phyloP scores from a whole-genome alignment of 2,888 invertebrate species.

The Siphlonurus alternatus region DNA sequence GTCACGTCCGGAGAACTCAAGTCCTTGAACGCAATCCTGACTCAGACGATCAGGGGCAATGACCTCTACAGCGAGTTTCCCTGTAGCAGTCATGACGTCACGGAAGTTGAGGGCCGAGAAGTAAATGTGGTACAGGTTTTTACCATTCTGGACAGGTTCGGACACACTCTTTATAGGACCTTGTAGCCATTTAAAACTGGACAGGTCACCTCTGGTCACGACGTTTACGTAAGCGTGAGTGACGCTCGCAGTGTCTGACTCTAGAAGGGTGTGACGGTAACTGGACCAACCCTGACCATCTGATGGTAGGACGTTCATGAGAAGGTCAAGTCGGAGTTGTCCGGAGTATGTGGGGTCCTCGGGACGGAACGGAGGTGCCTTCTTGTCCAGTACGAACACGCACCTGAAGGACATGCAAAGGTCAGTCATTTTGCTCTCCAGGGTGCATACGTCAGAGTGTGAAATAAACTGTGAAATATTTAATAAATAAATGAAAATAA shows the following conservation, averaged over 20 bases:
- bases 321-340: constrained; percentile 54
- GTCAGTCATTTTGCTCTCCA: too few species aligned
- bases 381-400: constrained; percentile 38
- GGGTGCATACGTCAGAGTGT: background rate
- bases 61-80: constrained; percentile 69
- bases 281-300: constrained; percentile 55
- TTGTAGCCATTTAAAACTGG: constrained; percentile 70
- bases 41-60: constrained; percentile 46
- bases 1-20: constrained; percentile 37
- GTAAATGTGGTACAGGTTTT: constrained; percentile 35
- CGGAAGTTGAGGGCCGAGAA: constrained; percentile 81
- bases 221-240: constrained; percentile 65
- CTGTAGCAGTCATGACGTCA: constrained; percentile 87
- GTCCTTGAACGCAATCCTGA: constrained; percentile 36
- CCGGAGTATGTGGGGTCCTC: constrained; percentile 43
- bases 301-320: constrained; percentile 56
- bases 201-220: constrained; percentile 65
- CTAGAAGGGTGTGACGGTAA: constrained; percentile 51
- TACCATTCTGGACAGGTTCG: background rate
- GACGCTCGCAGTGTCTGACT: constrained; percentile 24
- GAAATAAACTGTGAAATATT: background rate
- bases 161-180: constrained; percentile 31
- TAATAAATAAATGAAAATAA: background rate
- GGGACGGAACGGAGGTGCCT: constrained; percentile 46
- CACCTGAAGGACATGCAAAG: constrained; percentile 29